These are phyloP conservation scores for Palythoa grandis DNA, from an alignment of 92 coral and sea anemone genomes.

Conservation along the genomic window DNA sequence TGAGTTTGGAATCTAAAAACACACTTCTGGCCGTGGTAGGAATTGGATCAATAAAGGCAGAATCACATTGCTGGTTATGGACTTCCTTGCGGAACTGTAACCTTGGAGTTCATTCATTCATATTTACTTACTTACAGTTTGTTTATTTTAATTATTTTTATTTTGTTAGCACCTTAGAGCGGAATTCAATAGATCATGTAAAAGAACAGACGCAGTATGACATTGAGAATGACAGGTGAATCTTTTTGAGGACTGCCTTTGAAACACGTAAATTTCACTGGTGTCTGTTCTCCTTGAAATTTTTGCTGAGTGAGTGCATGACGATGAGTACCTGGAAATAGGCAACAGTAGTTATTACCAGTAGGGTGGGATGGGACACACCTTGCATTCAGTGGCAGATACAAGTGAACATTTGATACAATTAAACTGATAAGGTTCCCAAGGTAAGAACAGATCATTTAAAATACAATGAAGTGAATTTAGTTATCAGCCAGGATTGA, in stretches of 20 bases:
- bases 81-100: not conserved
- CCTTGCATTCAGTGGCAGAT: conserved; percentile 12
- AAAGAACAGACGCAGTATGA: conserved; percentile 42
- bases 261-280: not conserved
- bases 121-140: conserved; percentile 5
- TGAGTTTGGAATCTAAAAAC: too few species aligned
- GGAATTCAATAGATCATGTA: conserved; percentile 50
- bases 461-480: too few species aligned
- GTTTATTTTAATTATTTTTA: conserved; percentile 18
- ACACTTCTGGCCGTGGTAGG: not conserved
- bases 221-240: conserved; percentile 45
- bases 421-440: too few species aligned
- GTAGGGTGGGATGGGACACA: not conserved
- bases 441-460: too few species aligned
- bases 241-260: conserved; percentile 23
- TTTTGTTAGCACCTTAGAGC: conserved; percentile 50
- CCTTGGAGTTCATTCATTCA: not conserved
- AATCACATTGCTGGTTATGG: not conserved
- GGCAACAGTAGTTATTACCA: conserved; percentile 43
- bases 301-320: conserved; percentile 30
- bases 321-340: conserved; percentile 31
- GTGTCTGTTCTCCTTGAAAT: not conserved
- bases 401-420: not conserved
- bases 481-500: too few species aligned
- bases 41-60: too few species aligned